These are phyloP conservation scores for Trichomycterus rosablanca DNA, from an alignment of 2,113 vertebrate genomes.

Conservation along the genomic window DNA sequence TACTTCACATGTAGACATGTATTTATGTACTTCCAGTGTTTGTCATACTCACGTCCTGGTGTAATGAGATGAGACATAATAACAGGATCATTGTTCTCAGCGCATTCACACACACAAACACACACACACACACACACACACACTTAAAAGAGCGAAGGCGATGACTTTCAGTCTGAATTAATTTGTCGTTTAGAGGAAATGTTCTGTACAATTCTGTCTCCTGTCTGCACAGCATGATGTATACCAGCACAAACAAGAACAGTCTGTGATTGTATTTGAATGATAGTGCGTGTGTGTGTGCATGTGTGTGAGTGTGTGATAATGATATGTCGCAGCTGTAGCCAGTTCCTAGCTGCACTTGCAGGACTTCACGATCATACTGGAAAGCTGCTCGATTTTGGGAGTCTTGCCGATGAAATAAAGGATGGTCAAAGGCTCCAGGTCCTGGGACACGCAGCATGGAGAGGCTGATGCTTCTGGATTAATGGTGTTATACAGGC, in stretches of 20 bases:
- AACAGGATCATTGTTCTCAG: conserved; percentile 38
- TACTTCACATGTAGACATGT: conserved; percentile 90
- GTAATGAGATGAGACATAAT: conserved; percentile 52
- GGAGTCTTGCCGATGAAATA: conserved; percentile 96
- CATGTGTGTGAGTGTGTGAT: background rate
- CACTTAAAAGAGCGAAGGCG: conserved; percentile 10
- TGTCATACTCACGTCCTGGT: conserved; percentile 59
- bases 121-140: conserved; percentile 37
- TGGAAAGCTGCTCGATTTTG: conserved; percentile 96
- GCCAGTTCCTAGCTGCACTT: conserved; percentile 87
- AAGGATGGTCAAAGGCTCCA: conserved; percentile 94
- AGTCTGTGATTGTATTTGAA: conserved; percentile 21
- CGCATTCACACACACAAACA: conserved; percentile 28
- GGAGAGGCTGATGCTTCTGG: conserved; percentile 95
- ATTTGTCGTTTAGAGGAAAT: conserved; percentile 23
- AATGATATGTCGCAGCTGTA: too few relatives aligned
- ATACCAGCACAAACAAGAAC: conserved; percentile 19
- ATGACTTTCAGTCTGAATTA: conserved; percentile 21
- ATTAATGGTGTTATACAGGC: conserved; percentile 92
- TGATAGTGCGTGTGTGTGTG: conserved; percentile 28
- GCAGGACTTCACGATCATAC: conserved; percentile 98
- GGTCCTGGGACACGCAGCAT: conserved; percentile 92
- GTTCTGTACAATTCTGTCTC: conserved; percentile 11
- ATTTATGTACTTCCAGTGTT: conserved; percentile 96
- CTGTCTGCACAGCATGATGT: conserved; percentile 30